Conservation (phyloP, 2,797 vertebrate species). For the Coracias cyanogaster region DNA sequence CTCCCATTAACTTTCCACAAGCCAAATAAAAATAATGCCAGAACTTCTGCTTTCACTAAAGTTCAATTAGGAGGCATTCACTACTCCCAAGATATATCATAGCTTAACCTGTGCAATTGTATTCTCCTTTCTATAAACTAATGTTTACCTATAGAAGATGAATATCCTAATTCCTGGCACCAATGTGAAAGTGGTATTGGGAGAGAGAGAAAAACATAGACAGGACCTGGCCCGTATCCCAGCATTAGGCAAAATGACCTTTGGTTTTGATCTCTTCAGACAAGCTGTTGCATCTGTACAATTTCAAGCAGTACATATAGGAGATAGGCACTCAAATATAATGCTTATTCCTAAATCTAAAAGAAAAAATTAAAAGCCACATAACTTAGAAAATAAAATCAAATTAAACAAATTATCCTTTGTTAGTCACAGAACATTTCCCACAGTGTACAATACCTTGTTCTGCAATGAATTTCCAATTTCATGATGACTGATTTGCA, state of each 20-base stretch:
- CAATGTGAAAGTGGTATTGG: not conserved
- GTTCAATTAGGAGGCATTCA: conserved; percentile 67
- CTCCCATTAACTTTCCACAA: conserved; percentile 73
- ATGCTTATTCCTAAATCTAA: not conserved
- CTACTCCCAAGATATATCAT: conserved; percentile 48
- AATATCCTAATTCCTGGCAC: conserved; percentile 44
- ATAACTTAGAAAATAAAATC: conserved; percentile 3
- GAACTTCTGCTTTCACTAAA: conserved; percentile 18
- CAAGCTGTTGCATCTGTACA: not conserved
- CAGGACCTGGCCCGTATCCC: conserved; percentile 16
- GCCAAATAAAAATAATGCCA: conserved; percentile 69
- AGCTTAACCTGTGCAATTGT: conserved; percentile 42
- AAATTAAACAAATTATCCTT: not conserved
- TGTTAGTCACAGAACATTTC: not conserved
- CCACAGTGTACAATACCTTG: not conserved
- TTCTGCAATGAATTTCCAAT: not conserved
- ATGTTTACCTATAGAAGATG: conserved; percentile 55
- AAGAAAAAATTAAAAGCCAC: conserved; percentile 1
- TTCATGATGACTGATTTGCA: not conserved
- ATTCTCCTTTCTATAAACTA: conserved; percentile 7
- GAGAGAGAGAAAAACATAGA: not conserved
- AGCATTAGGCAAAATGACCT: not conserved
- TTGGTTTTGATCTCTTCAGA: not conserved
- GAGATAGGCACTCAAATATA: not conserved
- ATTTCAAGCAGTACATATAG: not conserved